A percentile compares a stretch with the other conserved stretches of the same genome.
These are phyloP conservation scores for Nasonia oneida DNA, from an alignment of 2,888 invertebrate species.

Conservation along the genomic window DNA sequence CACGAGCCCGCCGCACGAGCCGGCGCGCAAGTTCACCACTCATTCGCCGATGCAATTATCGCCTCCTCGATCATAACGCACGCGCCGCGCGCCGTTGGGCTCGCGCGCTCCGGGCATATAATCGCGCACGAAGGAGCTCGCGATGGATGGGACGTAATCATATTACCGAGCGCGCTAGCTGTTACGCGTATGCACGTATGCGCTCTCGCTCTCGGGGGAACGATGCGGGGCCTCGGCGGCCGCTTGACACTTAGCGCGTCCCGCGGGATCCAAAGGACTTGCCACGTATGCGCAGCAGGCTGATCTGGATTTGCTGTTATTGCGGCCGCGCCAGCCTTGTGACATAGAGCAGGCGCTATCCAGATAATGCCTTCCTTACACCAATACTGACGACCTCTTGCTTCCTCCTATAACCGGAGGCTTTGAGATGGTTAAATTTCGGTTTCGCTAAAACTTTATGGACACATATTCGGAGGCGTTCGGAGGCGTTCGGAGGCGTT, in stretches of 20 bases:
- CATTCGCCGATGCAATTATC: conserved; percentile 52
- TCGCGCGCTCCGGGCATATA: conserved; percentile 24
- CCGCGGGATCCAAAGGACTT: conserved; percentile 67
- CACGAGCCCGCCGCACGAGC: conserved; percentile 31
- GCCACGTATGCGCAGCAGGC: background rate
- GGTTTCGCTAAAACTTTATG: too few relatives aligned
- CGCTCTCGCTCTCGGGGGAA: conserved; percentile 70
- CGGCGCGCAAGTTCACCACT: conserved; percentile 29
- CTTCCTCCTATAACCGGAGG: too few relatives aligned
- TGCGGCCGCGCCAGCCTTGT: background rate
- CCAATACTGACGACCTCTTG: too few relatives aligned
- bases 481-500: too few relatives aligned
- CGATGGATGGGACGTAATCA: conserved; percentile 73
- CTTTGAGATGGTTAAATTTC: too few relatives aligned
- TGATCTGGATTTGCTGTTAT: background rate
- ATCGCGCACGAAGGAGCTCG: conserved; percentile 35
- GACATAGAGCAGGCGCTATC: background rate
- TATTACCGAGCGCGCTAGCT: conserved; percentile 71
- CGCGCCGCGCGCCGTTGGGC: too few relatives aligned
- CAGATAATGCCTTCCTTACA: too few relatives aligned
- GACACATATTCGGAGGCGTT: too few relatives aligned
- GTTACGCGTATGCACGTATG: background rate
- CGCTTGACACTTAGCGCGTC: conserved; percentile 78
- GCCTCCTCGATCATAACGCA: conserved; percentile 69
- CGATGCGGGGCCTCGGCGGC: conserved; percentile 68